These are phyloP conservation scores for Mimumesa dahlbomi DNA, from an alignment of 2,888 invertebrate genomes.

Conservation along the genomic window DNA sequence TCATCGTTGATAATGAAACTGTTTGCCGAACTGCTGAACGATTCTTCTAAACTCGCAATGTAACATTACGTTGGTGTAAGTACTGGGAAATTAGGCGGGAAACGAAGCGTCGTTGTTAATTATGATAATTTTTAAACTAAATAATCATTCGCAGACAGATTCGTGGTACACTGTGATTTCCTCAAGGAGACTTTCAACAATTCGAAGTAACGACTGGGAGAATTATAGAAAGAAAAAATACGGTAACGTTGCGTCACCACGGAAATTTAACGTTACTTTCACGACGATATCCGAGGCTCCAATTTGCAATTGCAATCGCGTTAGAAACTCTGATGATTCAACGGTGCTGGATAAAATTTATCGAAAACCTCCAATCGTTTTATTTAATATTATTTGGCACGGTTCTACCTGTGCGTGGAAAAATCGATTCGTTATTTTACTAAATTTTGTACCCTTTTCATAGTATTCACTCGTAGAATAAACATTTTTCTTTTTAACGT, in stretches of 20 bases:
- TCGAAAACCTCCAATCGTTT: conserved; percentile 32
- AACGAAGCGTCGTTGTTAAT: too few species aligned
- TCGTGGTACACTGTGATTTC: too few species aligned
- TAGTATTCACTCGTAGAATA: background rate
- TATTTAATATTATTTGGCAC: conserved; percentile 49
- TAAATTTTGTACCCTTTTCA: conserved; percentile 1
- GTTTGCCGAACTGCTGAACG: too few species aligned
- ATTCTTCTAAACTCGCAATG: too few species aligned
- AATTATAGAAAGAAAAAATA: conserved; percentile 14
- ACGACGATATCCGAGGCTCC: background rate
- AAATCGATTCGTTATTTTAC: background rate
- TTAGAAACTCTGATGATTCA: conserved; percentile 1
- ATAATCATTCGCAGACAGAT: too few species aligned
- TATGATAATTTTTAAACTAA: too few species aligned
- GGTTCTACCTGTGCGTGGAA: conserved; percentile 31
- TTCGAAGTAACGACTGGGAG: conserved; percentile 7
- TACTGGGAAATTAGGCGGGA: too few species aligned
- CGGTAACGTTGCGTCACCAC: conserved; percentile 20
- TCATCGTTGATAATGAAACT: too few species aligned
- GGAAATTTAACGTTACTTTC: conserved; percentile 31
- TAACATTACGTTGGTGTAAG: too few species aligned
- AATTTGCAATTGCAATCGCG: background rate
- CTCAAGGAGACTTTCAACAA: conserved; percentile 9
- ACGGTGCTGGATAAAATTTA: conserved; percentile 18
- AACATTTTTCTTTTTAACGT: background rate